Evolutionary conservation across 2,797 vertebrate genomes (phyloP).

Genomic region (Limosa lapponica): DNA sequence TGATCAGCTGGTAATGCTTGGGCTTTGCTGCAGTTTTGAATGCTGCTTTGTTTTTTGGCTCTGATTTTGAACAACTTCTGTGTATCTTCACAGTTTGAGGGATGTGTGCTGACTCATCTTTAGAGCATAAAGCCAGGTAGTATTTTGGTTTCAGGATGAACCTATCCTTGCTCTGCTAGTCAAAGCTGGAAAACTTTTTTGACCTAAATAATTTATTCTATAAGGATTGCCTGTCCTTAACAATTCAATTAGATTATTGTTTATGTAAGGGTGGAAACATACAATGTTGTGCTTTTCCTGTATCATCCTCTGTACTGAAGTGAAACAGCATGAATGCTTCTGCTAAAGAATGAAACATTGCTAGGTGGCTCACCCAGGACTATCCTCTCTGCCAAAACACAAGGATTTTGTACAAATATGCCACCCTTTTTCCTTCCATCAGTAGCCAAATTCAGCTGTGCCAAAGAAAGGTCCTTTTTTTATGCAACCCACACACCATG

Average conservation of each 20-base stretch:
- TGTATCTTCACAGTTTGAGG: fast-evolving
- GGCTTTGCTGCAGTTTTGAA: not conserved
- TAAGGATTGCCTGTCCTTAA: not conserved
- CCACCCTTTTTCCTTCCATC: constrained; percentile 27
- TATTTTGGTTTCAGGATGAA: not conserved
- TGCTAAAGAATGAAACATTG: not conserved
- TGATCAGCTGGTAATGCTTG: not conserved
- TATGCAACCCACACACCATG: constrained; percentile 44
- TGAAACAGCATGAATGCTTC: not conserved
- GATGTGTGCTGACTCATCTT: not conserved
- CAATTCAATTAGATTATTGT: not conserved
- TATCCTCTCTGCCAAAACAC: not conserved
- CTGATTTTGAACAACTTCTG: not conserved
- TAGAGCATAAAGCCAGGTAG: not conserved
- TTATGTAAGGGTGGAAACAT: not conserved
- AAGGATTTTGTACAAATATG: constrained; percentile 33
- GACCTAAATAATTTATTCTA: not conserved
- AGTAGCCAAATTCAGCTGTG: constrained; percentile 32
- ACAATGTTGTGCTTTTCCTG: not conserved
- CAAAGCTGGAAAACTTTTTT: not conserved
- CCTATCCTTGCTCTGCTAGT: not conserved
- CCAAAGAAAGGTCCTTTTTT: constrained; percentile 18
- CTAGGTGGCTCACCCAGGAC: not conserved
- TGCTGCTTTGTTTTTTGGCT: not conserved
- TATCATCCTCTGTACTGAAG: not conserved